Conservation (phyloP, 92 coral and sea anemone genomes). For the Actinostola sp. region DNA sequence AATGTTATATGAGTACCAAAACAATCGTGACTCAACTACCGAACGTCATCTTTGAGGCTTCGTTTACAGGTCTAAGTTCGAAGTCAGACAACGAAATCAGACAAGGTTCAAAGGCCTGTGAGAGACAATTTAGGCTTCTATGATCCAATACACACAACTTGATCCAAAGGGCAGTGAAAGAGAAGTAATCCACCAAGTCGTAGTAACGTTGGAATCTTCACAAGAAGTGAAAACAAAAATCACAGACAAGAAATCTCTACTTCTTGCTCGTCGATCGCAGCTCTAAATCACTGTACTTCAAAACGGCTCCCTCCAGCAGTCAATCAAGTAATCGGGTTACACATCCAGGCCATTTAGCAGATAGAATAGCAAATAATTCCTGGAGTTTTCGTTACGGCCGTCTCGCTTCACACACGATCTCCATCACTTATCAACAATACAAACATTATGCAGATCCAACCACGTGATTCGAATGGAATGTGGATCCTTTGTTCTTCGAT, state of each 20-base stretch:
- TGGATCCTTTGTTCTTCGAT: slow-evolving; percentile 33
- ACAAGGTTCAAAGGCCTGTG: neutral
- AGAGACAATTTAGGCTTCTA: neutral
- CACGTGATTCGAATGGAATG: slow-evolving; percentile 93
- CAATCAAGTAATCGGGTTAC: slow-evolving; percentile 1
- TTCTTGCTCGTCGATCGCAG: neutral
- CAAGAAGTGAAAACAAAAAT: slow-evolving; percentile 16
- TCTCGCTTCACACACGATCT: slow-evolving; percentile 32
- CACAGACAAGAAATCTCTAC: slow-evolving; percentile 3
- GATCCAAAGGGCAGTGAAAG: slow-evolving; percentile 25
- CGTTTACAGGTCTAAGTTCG: slow-evolving; percentile 10
- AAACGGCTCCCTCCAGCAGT: neutral
- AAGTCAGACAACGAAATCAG: slow-evolving; percentile 9
- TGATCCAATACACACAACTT: neutral
- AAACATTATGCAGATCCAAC: slow-evolving; percentile 36
- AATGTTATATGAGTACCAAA: slow-evolving; percentile 25
- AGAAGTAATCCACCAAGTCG: slow-evolving; percentile 41
- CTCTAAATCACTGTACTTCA: slow-evolving; percentile 13
- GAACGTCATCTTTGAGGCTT: slow-evolving; percentile 37
- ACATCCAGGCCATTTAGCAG: slow-evolving; percentile 18
- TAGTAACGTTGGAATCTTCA: slow-evolving; percentile 86
- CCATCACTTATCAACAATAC: slow-evolving; percentile 32
- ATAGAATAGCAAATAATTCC: slow-evolving; percentile 23
- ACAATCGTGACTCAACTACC: slow-evolving; percentile 37
- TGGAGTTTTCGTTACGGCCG: slow-evolving; percentile 10